These are phyloP conservation scores for Neodiprion virginianus DNA, from an alignment of 1,140 invertebrate genomes.

Conservation along the genomic window DNA sequence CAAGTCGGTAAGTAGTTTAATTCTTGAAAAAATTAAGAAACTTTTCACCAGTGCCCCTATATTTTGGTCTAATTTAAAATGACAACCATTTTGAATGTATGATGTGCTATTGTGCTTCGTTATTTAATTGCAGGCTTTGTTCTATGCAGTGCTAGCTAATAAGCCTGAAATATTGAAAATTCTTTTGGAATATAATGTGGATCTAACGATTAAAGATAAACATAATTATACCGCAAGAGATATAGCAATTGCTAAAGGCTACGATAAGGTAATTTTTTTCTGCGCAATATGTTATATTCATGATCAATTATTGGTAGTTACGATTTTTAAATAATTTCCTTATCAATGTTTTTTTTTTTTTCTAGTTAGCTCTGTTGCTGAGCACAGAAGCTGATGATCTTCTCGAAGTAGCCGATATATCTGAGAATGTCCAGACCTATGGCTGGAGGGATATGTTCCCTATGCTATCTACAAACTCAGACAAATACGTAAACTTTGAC, in stretches of 20 bases:
- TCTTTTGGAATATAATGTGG: constrained; percentile 58
- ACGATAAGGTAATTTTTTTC: constrained; percentile 50
- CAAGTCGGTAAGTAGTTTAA: constrained; percentile 58
- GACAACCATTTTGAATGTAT: neutral
- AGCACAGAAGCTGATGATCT: constrained; percentile 19
- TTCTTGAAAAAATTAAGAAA: constrained; percentile 4
- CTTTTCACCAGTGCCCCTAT: constrained; percentile 9
- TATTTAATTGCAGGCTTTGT: constrained; percentile 57
- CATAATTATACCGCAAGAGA: constrained; percentile 51
- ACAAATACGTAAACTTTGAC: constrained; percentile 41
- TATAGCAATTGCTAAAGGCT: constrained; percentile 59
- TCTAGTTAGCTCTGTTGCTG: constrained; percentile 38
- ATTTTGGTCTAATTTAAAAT: constrained; percentile 13
- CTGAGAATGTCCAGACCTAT: constrained; percentile 19
- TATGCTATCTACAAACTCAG: constrained; percentile 24
- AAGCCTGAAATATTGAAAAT: constrained; percentile 58
- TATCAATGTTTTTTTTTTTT: constrained; percentile 15
- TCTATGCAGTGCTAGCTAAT: constrained; percentile 62
- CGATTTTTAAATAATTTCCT: neutral
- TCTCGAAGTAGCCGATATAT: neutral
- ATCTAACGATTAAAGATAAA: constrained; percentile 56
- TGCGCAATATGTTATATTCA: neutral
- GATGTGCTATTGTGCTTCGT: constrained; percentile 13
- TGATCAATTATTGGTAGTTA: neutral
- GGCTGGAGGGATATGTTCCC: constrained; percentile 51